phyloP scores from a whole-genome alignment of 2,113 vertebrate genomes.

The Ptyas mucosa region DNA sequence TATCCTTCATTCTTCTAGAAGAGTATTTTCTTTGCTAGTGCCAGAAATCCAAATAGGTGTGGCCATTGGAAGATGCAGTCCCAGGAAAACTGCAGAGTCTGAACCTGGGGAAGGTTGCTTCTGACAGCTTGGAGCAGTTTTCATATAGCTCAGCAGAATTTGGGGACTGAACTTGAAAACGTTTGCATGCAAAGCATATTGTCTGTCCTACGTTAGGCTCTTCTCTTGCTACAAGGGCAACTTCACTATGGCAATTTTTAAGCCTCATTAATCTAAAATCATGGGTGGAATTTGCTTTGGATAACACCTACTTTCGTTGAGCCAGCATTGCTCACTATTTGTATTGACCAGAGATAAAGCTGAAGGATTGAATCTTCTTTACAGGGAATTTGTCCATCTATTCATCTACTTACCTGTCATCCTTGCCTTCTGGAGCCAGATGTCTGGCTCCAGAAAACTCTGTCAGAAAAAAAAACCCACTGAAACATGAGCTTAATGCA shows the following conservation, averaged over 20 bases:
- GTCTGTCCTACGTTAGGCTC: background rate
- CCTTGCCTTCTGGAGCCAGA: background rate
- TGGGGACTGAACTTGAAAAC: background rate
- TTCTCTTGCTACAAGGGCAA: background rate
- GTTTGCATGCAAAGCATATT: background rate
- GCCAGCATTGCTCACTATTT: background rate
- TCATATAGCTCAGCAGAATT: background rate
- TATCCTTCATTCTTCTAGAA: background rate
- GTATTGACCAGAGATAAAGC: background rate
- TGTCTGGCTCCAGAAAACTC: background rate
- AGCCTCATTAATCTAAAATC: background rate
- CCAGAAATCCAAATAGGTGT: background rate
- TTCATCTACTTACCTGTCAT: background rate
- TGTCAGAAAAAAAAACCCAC: background rate
- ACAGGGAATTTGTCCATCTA: background rate
- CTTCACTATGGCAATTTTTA: background rate
- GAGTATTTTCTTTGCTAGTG: background rate
- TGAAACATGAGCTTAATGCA: background rate
- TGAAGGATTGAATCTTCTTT: background rate
- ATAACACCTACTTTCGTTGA: background rate
- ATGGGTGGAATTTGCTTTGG: background rate
- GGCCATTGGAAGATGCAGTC: background rate
- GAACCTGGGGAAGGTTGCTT: background rate
- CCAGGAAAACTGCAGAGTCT: background rate
- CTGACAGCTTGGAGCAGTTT: background rate